Conservation (phyloP, 2,113 vertebrate species). For the Casuarius casuarius region DNA sequence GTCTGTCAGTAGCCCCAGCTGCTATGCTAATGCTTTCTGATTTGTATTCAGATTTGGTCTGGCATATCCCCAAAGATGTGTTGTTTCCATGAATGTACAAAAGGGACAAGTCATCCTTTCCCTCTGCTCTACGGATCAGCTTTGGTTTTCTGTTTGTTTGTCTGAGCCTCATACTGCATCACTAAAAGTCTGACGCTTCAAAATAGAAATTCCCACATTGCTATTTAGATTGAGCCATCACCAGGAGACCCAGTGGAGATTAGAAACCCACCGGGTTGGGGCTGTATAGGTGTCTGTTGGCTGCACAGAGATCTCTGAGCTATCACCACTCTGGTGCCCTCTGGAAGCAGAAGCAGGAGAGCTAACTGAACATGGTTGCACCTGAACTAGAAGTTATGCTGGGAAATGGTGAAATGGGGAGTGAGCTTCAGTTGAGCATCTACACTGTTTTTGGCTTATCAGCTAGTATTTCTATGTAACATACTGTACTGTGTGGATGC, state of each 20-base stretch:
- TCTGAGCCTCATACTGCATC: neutral
- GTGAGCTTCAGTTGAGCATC: neutral
- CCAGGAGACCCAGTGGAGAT: neutral
- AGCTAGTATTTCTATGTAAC: neutral
- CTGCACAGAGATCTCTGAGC: neutral
- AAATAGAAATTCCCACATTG: neutral
- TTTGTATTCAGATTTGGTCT: neutral
- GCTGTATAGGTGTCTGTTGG: neutral
- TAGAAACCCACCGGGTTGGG: neutral
- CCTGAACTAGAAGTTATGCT: neutral
- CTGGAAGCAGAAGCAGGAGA: neutral
- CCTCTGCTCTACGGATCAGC: neutral
- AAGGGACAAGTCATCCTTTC: neutral
- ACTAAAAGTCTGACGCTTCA: neutral
- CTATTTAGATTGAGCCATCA: neutral
- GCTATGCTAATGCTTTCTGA: neutral
- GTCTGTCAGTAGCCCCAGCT: neutral
- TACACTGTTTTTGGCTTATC: neutral
- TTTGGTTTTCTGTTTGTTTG: neutral
- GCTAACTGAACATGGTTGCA: neutral
- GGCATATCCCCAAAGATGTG: neutral
- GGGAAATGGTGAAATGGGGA: neutral
- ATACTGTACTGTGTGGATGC: neutral
- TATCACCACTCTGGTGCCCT: accelerated
- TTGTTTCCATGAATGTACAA: neutral